Evolutionary conservation across 1,140 invertebrate genomes (phyloP).

Genomic region (Portunus trituberculatus): DNA sequence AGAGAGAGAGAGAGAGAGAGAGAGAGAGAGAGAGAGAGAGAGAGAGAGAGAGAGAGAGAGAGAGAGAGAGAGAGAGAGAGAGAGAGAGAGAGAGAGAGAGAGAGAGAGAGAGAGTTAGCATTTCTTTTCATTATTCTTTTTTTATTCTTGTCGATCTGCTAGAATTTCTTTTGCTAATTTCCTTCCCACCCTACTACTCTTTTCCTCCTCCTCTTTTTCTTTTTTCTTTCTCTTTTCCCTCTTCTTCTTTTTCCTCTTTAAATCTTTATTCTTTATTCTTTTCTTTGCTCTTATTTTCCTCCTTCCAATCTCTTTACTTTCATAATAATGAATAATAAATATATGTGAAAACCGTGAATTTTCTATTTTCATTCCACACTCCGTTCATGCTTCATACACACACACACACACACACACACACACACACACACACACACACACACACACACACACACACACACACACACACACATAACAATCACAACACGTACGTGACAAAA

Average conservation of each 20-base stretch:
- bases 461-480: neutral
- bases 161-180: neutral
- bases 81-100: too few species aligned
- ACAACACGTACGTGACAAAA: neutral
- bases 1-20: too few species aligned
- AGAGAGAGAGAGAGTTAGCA: neutral
- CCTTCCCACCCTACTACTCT: neutral
- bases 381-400: neutral
- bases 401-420: conserved; percentile 18
- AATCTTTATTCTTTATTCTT: neutral
- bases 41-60: too few species aligned
- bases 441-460: neutral
- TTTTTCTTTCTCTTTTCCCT: neutral
- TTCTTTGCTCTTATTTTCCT: neutral
- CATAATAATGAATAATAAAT: too few species aligned
- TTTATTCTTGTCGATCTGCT: neutral
- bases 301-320: too few species aligned
- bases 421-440: conserved; percentile 20
- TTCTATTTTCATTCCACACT: neutral
- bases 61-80: too few species aligned
- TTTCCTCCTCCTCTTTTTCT: neutral
- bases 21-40: too few species aligned
- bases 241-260: neutral
- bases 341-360: neutral
- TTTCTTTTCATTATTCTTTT: neutral